Evolutionary conservation across 64 coral and sea anemone genomes (phyloP).

Genomic region (Montipora sp.): DNA sequence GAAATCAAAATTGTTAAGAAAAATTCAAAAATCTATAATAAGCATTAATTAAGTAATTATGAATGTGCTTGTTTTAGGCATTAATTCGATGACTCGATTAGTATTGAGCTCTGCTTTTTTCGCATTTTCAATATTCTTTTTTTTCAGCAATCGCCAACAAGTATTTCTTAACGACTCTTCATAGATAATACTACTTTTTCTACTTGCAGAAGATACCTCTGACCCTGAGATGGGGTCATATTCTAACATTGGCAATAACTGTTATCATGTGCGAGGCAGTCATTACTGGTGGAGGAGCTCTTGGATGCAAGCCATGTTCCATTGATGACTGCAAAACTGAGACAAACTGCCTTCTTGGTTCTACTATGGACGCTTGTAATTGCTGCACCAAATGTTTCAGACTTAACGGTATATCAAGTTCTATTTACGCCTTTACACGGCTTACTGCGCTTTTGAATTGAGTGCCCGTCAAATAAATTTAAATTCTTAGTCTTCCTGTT

Average conservation of each 20-base stretch:
- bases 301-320: constrained; percentile 72
- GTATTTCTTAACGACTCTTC: not conserved
- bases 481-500: no score
- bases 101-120: no score
- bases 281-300: constrained; percentile 37
- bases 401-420: constrained; percentile 44
- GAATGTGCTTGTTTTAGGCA: no score
- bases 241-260: not conserved
- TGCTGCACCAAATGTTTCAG: constrained; percentile 81
- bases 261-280: not conserved
- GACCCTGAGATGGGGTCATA: constrained; percentile 16
- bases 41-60: no score
- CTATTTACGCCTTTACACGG: not conserved
- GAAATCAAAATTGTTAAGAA: no score
- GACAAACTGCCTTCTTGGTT: constrained; percentile 62
- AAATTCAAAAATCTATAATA: no score
- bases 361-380: constrained; percentile 67
- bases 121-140: no score
- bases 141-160: no score
- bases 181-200: not conserved
- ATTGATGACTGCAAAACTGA: constrained; percentile 67
- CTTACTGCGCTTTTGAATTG: no score
- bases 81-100: no score
- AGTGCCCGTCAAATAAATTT: no score
- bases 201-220: not conserved